Percentiles rank a stretch among this genome's conserved stretches.
Conservation (phyloP, 2,888 invertebrate species). For the Gryllus longicercus region DNA sequence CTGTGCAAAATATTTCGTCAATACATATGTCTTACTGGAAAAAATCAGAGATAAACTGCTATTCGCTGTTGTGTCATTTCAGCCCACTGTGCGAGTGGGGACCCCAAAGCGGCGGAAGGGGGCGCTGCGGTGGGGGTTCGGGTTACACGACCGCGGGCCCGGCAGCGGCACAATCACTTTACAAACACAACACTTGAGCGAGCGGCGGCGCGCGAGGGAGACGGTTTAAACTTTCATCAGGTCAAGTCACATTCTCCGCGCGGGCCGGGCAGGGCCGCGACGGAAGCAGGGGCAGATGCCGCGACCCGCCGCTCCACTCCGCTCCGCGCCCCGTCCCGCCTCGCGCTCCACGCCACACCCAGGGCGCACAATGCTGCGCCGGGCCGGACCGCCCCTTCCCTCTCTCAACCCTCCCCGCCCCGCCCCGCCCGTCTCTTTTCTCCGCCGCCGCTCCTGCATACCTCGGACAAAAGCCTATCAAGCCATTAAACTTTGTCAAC, state of each 20-base stretch:
- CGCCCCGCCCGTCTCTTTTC: neutral
- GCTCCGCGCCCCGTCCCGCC: neutral
- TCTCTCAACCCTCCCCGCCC: neutral
- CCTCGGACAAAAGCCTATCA: conserved; percentile 17
- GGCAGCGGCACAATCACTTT: neutral
- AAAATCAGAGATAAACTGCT: no score
- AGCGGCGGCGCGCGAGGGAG: neutral
- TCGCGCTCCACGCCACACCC: neutral
- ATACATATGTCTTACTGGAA: no score
- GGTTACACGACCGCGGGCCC: neutral
- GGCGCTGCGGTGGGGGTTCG: neutral
- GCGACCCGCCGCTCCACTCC: neutral
- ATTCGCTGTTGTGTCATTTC: no score
- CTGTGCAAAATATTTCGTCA: no score
- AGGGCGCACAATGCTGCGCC: neutral
- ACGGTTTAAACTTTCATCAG: conserved; percentile 10
- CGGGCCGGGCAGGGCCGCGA: neutral
- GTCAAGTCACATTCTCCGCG: neutral
- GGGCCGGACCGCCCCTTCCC: neutral
- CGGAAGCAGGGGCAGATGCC: neutral
- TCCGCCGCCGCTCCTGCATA: neutral
- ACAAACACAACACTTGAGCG: neutral
- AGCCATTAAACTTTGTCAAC: conserved; percentile 17
- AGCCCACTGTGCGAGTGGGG: no score
- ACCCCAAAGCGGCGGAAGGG: neutral